Conservation (phyloP, 2,888 invertebrate genomes). For the Pammene aurita region DNA sequence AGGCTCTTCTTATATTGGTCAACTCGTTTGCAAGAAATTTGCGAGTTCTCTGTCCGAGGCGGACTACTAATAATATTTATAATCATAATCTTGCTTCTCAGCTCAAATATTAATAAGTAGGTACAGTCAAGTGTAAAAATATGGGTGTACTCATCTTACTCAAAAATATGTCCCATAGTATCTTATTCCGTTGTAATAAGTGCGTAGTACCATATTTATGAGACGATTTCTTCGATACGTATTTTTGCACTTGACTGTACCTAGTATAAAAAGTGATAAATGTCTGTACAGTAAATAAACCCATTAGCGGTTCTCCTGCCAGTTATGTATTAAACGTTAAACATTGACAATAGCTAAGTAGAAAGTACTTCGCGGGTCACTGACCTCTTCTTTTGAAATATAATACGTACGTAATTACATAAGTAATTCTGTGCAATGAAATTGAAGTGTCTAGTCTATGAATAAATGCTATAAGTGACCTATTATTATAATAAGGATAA, state of each 20-base stretch:
- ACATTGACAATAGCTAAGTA: constrained; percentile 36
- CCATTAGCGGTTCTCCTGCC: constrained; percentile 16
- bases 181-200: too few species aligned
- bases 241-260: not conserved
- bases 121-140: too few species aligned
- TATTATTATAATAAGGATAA: constrained; percentile 17
- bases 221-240: too few species aligned
- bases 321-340: constrained; percentile 32
- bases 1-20: too few species aligned
- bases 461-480: not conserved
- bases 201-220: too few species aligned
- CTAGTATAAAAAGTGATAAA: not conserved
- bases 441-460: not conserved
- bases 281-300: not conserved
- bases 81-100: too few species aligned
- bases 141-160: too few species aligned
- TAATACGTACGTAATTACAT: constrained; percentile 17
- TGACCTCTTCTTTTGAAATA: constrained; percentile 30
- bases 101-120: too few species aligned
- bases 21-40: too few species aligned
- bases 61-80: too few species aligned
- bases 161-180: too few species aligned
- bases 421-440: constrained; percentile 18
- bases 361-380: constrained; percentile 38
- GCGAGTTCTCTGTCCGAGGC: too few species aligned